Conservation (phyloP, 1,140 invertebrate species). For the Aradophagus sp. region DNA sequence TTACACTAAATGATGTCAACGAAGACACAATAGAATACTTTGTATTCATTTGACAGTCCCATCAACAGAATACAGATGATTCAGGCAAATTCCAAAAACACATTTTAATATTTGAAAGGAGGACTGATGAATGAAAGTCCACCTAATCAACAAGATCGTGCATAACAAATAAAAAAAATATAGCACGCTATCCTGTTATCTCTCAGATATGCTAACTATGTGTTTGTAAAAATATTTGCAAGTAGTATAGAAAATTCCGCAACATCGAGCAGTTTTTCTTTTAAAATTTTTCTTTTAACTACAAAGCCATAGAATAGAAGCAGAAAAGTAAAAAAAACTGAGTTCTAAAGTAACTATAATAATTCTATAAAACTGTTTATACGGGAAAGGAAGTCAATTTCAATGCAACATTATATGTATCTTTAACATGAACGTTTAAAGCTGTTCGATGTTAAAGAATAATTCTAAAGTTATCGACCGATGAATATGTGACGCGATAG, state of each 20-base stretch:
- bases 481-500: constrained; percentile 21
- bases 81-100: no score
- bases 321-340: constrained; percentile 10
- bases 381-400: not conserved
- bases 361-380: constrained; percentile 9
- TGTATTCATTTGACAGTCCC: no score
- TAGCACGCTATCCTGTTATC: constrained; percentile 28
- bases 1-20: no score
- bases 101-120: no score
- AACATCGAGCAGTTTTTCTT: constrained; percentile 45
- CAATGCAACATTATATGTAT: constrained; percentile 1
- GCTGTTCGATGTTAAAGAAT: constrained; percentile 31
- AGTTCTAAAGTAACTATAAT: constrained; percentile 8
- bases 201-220: constrained; percentile 31
- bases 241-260: constrained; percentile 45
- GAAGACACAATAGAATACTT: no score
- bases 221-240: constrained; percentile 42
- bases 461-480: constrained; percentile 17
- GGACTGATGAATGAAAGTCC: no score
- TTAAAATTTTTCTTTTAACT: no score
- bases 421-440: constrained; percentile 11
- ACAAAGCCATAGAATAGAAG: constrained; percentile 19
- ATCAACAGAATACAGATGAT: no score
- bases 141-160: constrained; percentile 31
- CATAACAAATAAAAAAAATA: constrained; percentile 41